These are phyloP conservation scores for Sinocyclocheilus maitianheensis DNA, from an alignment of 2,113 vertebrate species.

Conservation along the genomic window DNA sequence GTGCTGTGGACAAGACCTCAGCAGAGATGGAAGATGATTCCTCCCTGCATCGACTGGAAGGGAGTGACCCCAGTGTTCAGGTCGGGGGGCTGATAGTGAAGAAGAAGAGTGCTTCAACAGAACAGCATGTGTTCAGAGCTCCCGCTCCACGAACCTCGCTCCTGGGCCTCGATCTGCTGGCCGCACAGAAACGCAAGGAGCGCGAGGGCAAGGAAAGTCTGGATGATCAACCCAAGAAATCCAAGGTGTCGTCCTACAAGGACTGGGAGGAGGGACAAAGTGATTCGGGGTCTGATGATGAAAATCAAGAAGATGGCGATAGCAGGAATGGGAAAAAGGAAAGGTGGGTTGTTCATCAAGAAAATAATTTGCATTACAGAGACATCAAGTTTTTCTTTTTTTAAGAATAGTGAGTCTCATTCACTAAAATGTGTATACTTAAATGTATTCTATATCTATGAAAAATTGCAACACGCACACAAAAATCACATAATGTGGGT, in stretches of 20 bases:
- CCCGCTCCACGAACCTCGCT: conserved; percentile 90
- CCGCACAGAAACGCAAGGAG: conserved; percentile 91
- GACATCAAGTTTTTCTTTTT: background rate
- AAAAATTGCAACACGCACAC: too few relatives aligned
- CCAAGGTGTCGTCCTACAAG: conserved; percentile 82
- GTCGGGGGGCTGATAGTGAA: conserved; percentile 87
- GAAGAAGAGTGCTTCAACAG: conserved; percentile 80
- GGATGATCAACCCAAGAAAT: conserved; percentile 78
- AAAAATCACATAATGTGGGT: too few relatives aligned
- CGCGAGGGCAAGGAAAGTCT: conserved; percentile 79
- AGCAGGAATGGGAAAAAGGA: conserved; percentile 74
- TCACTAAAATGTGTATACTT: too few relatives aligned
- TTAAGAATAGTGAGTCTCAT: background rate
- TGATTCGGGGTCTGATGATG: conserved; percentile 84
- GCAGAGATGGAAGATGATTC: conserved; percentile 69
- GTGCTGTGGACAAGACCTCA: background rate
- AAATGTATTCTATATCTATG: too few relatives aligned
- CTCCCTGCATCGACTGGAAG: conserved; percentile 88
- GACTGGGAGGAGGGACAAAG: conserved; percentile 90
- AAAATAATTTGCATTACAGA: background rate
- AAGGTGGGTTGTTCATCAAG: conserved; percentile 72
- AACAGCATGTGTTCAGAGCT: conserved; percentile 90
- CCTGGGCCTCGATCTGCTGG: conserved; percentile 90
- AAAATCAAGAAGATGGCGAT: conserved; percentile 63
- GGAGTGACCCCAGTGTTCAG: conserved; percentile 73